Percentiles rank a stretch among this genome's conserved stretches.
Evolutionary conservation across 2,888 invertebrate genomes (phyloP).

Genomic region (Sphaerophoria taeniata): DNA sequence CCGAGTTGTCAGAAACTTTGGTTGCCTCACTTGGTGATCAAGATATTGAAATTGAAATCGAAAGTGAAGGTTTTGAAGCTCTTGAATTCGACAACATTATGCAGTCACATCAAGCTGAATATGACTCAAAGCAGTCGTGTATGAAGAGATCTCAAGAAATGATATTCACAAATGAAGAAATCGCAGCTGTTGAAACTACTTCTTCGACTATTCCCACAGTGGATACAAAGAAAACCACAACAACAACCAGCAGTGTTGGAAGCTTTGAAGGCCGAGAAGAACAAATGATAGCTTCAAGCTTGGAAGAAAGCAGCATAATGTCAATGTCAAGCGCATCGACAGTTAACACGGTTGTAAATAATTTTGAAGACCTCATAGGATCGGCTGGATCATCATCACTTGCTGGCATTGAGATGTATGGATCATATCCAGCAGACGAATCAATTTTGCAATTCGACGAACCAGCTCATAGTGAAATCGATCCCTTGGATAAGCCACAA

Average conservation of each 20-base stretch:
- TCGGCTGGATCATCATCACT: conserved; percentile 82
- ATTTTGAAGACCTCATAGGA: conserved; percentile 80
- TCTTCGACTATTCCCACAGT: not conserved
- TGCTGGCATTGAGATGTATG: conserved; percentile 79
- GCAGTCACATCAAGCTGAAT: conserved; percentile 77
- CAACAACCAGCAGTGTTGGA: conserved; percentile 76
- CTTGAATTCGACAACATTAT: conserved; percentile 57
- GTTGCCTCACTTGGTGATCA: conserved; percentile 93
- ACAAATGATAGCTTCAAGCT: conserved; percentile 84
- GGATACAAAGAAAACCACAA: not conserved
- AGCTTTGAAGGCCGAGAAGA: conserved; percentile 82
- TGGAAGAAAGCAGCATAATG: conserved; percentile 85
- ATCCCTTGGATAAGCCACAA: not conserved
- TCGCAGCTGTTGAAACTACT: conserved; percentile 76
- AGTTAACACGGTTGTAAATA: conserved; percentile 82
- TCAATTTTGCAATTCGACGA: conserved; percentile 33
- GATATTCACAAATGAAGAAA: conserved; percentile 90
- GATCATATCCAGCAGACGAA: conserved; percentile 73
- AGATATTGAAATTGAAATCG: conserved; percentile 84
- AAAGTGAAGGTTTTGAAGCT: conserved; percentile 83
- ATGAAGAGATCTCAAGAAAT: conserved; percentile 96
- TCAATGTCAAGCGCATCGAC: conserved; percentile 86
- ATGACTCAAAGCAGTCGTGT: conserved; percentile 86
- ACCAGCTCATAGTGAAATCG: not conserved
- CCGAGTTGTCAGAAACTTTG: conserved; percentile 96